Evolutionary conservation across 2,888 invertebrate species (phyloP).

Genomic region (Platerodrilus igneus): DNA sequence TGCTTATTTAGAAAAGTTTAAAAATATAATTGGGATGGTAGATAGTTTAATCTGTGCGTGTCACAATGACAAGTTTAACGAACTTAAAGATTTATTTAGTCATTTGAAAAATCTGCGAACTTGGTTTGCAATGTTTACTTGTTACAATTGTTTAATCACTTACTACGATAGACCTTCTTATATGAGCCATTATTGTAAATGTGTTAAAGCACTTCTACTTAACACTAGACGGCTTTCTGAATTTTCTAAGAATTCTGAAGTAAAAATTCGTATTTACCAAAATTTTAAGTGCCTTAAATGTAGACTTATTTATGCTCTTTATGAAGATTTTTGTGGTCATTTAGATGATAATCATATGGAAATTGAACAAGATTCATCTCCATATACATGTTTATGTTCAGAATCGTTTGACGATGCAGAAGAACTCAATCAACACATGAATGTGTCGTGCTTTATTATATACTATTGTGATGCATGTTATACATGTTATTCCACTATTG

Average conservation of each 20-base stretch:
- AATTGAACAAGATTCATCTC: slow-evolving; percentile 25
- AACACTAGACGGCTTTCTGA: slow-evolving; percentile 38
- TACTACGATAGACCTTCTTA: slow-evolving; percentile 46
- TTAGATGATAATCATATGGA: slow-evolving; percentile 40
- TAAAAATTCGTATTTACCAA: slow-evolving; percentile 43
- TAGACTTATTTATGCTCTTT: slow-evolving; percentile 40
- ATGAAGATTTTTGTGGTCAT: slow-evolving; percentile 42
- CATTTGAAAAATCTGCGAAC: slow-evolving; percentile 41
- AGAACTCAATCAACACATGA: slow-evolving; percentile 42
- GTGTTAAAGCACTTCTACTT: slow-evolving; percentile 36
- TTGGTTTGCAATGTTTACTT: slow-evolving; percentile 58
- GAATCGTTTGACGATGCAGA: slow-evolving; percentile 37
- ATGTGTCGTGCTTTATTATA: slow-evolving; percentile 38
- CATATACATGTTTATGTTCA: slow-evolving; percentile 36
- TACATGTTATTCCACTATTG: slow-evolving; percentile 35
- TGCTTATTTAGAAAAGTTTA: slow-evolving; percentile 43
- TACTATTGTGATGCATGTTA: slow-evolving; percentile 46
- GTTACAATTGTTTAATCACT: slow-evolving; percentile 59
- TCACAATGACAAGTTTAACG: slow-evolving; percentile 39
- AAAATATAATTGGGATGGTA: slow-evolving; percentile 42
- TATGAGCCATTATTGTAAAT: slow-evolving; percentile 38
- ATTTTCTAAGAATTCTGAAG: slow-evolving; percentile 37
- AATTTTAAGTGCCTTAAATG: slow-evolving; percentile 43
- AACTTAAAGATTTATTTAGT: slow-evolving; percentile 38
- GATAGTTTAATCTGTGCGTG: slow-evolving; percentile 40